These are phyloP conservation scores for Achatina immaculata DNA, from an alignment of 1,140 invertebrate genomes.

Conservation along the genomic window DNA sequence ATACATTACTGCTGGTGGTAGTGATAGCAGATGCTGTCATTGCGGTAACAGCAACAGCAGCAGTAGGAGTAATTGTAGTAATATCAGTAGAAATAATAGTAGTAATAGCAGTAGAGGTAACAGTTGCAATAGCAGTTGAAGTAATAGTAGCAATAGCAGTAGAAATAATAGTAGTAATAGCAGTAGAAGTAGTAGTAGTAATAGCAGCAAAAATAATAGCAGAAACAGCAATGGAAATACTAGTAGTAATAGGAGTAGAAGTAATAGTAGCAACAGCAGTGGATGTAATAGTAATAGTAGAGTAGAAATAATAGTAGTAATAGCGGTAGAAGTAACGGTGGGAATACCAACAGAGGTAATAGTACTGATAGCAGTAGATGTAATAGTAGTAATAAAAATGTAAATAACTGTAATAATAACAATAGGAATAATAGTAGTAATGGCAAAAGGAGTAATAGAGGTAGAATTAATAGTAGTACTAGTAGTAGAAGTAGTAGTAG, in stretches of 20 bases:
- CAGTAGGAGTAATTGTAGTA: too few relatives aligned
- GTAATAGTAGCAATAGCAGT: too few relatives aligned
- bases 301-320: not conserved
- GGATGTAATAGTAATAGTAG: not conserved
- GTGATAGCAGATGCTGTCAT: too few relatives aligned
- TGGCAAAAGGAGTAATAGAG: not conserved
- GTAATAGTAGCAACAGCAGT: not conserved
- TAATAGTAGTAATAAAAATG: not conserved
- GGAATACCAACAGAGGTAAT: not conserved
- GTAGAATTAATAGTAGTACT: not conserved
- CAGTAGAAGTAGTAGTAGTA: slow-evolving; percentile 1
- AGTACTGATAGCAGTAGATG: slow-evolving; percentile 1
- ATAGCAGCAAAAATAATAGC: slow-evolving; percentile 5
- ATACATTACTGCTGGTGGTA: too few relatives aligned
- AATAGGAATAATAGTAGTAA: not conserved
- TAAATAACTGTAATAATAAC: not conserved
- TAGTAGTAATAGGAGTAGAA: slow-evolving; percentile 19
- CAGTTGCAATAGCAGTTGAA: too few relatives aligned
- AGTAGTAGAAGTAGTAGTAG: not conserved
- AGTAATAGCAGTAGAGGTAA: too few relatives aligned
- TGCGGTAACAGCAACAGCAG: too few relatives aligned
- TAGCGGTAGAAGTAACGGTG: not conserved
- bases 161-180: slow-evolving; percentile 6
- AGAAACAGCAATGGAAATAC: not conserved
- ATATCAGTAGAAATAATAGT: too few relatives aligned